These are phyloP conservation scores for Phania funesta DNA, from an alignment of 2,888 invertebrate genomes.

Conservation along the genomic window DNA sequence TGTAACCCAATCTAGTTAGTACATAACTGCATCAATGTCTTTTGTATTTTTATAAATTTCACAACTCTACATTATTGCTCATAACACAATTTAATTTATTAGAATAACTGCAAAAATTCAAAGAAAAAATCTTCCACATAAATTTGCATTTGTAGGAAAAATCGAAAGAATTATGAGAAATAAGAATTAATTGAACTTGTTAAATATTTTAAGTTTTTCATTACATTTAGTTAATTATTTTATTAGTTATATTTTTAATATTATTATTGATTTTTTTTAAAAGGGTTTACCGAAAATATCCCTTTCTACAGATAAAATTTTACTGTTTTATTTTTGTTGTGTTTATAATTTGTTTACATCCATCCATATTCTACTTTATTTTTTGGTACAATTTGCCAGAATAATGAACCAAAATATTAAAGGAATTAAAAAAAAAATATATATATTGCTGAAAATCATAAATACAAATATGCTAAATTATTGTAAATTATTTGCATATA, in stretches of 20 bases:
- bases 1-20: neutral
- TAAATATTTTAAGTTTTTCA: slow-evolving; percentile 58
- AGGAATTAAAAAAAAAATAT: slow-evolving; percentile 9
- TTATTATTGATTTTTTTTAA: neutral
- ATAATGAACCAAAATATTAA: slow-evolving; percentile 19
- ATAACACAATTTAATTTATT: neutral
- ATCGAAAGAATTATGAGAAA: slow-evolving; percentile 17
- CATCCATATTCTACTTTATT: slow-evolving; percentile 22
- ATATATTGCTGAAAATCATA: slow-evolving; percentile 38
- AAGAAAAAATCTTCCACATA: slow-evolving; percentile 48
- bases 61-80: neutral
- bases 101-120: slow-evolving; percentile 11
- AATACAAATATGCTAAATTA: slow-evolving; percentile 51
- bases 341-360: slow-evolving; percentile 49
- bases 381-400: slow-evolving; percentile 51
- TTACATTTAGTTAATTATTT: slow-evolving; percentile 62
- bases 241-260: slow-evolving; percentile 55
- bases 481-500: slow-evolving; percentile 65
- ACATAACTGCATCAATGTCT: slow-evolving; percentile 7
- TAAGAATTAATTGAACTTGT: slow-evolving; percentile 57
- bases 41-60: slow-evolving; percentile 41
- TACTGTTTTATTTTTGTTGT: slow-evolving; percentile 39
- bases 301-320: slow-evolving; percentile 19
- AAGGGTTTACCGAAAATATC: slow-evolving; percentile 18
- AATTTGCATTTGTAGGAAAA: slow-evolving; percentile 62